Evolutionary conservation across 35 echinoderm and acorn worm species (phyloP).

Genomic region (Apostichopus parvimensis): DNA sequence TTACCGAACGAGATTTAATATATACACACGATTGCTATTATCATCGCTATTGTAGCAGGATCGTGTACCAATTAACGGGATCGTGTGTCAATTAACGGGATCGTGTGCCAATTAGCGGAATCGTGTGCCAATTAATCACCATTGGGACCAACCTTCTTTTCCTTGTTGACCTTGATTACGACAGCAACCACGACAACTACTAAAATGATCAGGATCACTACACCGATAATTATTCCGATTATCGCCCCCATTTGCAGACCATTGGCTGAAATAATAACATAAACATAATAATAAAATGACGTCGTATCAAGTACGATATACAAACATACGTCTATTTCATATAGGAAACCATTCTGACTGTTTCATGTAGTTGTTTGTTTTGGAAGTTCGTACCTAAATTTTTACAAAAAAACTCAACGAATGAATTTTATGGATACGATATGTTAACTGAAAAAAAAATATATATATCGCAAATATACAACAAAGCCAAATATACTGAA

Average conservation of each 20-base stretch:
- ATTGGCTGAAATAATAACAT: not conserved
- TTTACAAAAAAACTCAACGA: not conserved
- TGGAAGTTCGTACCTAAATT: not conserved
- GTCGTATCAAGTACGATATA: not conserved
- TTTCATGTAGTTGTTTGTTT: not conserved
- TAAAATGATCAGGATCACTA: not conserved
- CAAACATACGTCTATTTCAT: not conserved
- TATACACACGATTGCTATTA: too few relatives aligned
- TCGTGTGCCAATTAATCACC: too few relatives aligned
- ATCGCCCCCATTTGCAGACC: not conserved
- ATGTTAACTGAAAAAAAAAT: not conserved
- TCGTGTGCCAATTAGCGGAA: too few relatives aligned
- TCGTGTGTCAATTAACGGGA: too few relatives aligned
- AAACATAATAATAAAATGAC: not conserved
- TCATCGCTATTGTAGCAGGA: too few relatives aligned
- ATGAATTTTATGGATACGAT: not conserved
- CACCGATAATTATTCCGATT: not conserved
- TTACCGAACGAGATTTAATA: too few relatives aligned
- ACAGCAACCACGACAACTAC: not conserved
- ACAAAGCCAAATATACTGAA: too few relatives aligned
- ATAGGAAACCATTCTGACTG: not conserved
- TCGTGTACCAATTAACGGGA: too few relatives aligned
- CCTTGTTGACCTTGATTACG: not conserved
- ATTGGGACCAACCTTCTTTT: conserved; percentile 10
- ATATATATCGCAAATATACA: too few relatives aligned